Evolutionary conservation across 2,797 vertebrate genomes (phyloP), one percentile per base, ranked within the genome.

Genomic region (Hozukius guyotensis): DNA sequence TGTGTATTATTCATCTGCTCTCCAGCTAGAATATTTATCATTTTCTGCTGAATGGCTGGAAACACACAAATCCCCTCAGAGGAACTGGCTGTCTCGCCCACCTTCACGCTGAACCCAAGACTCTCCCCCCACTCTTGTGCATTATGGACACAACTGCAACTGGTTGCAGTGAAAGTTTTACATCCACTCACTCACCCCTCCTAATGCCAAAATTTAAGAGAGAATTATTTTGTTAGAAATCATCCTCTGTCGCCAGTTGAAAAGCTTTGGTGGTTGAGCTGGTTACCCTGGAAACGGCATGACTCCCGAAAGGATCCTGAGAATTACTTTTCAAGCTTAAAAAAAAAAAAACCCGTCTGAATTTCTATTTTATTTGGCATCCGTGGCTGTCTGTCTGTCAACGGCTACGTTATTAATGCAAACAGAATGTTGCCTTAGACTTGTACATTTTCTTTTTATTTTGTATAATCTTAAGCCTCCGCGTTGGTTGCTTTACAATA

Each of bases 381-480:
- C 77, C 34, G 78, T 83, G 79, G 88, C 72, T 76, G 46, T 78
- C 65, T 74, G 65, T 93, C 76, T 72, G 84, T 93, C 80, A 66
- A 74, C 25, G 74, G 88, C 91, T 92, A 66, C 88, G 78, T 90
- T 84, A 86, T 88, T 92, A 90, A 94, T 90, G 89, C 91, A 90
- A 93, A 94, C 87, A 91, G 89, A 92, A 93, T 95, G 89, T 94
- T 94, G 94, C 94, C 93, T 94, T 94, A 95, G 92, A 93, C 87
- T 80, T 94, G 90, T 95, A 93, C 83, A 90, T 93, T 77, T 77
- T 67, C 62, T 82, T 82, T 68, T 36, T 75, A 46, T 46, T 63
- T 49, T 89, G 88, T 94, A 85, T 94, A 89, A 92, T 94, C 85
- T 72, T 66, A 89, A 92, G 85, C 89, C 88, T 93, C 92, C 11